Evolutionary conservation across 2,113 vertebrate species (phyloP).

Genomic region (Megaleporinus macrocephalus): DNA sequence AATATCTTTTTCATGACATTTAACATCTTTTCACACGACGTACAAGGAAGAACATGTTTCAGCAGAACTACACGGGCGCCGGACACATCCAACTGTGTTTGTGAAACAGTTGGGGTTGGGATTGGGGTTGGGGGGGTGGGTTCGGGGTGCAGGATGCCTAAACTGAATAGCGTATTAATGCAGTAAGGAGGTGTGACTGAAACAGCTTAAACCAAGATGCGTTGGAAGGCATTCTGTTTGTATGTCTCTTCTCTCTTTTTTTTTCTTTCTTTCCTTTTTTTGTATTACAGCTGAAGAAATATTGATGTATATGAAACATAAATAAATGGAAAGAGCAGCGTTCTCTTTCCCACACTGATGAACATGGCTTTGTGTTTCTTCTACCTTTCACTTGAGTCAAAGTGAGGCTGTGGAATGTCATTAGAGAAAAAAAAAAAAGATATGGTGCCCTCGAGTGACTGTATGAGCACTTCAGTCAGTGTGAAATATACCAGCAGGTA

Average conservation of each 20-base stretch:
- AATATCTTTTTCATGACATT: conserved; percentile 35
- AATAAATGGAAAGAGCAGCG: conserved; percentile 73
- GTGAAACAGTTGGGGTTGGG: conserved; percentile 22
- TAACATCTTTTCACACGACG: conserved; percentile 42
- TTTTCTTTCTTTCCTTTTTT: conserved; percentile 71
- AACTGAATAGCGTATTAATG: conserved; percentile 47
- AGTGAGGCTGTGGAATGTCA: not conserved
- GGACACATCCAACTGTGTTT: conserved; percentile 21
- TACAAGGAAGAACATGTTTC: not conserved
- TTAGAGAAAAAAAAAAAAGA: not conserved
- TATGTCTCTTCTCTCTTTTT: conserved; percentile 83
- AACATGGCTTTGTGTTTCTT: conserved; percentile 28
- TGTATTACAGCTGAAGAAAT: conserved; percentile 81
- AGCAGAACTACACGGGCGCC: conserved; percentile 23
- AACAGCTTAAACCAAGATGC: conserved; percentile 81
- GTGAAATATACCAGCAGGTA: too few species aligned
- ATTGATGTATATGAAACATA: conserved; percentile 85
- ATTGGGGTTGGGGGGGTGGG: not conserved
- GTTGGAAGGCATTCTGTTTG: conserved; percentile 96
- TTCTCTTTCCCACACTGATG: conserved; percentile 54
- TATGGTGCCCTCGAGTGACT: not conserved
- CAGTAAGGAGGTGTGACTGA: conserved; percentile 81
- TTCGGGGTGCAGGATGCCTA: not conserved
- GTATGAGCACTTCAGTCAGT: too few species aligned
- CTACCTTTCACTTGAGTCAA: not conserved